Base-by-base conservation (phyloP, 1,140 invertebrate genomes). In the Orchestia grillus region DNA sequence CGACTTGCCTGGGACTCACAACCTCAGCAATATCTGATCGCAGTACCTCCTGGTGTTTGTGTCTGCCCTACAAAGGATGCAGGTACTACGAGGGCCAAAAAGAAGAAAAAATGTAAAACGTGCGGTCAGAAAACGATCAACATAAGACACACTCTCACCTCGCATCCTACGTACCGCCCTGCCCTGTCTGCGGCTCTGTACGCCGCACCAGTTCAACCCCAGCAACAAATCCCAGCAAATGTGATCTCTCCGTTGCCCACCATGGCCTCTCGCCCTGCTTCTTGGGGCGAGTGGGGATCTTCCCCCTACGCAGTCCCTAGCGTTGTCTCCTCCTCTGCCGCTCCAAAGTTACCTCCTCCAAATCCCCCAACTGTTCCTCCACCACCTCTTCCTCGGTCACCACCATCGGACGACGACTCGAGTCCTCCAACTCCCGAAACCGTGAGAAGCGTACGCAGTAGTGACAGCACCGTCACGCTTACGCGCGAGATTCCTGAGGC, bases 51-150 rank as follows among this genome's bases (percentile, higher is more conserved):
- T 15, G 92, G 92, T 87, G 96, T 97, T n/a, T 97, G 96, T 53
- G 87, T 47, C 28, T 96, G 96, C 96, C 77, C 96, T 96, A 90
- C 96, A 92, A 95, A 96, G 8, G 96, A 96, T 42, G 57, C 96
- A n/a, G 40, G 96, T 0, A 96, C 96, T 47, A 97, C 96, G 28
- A 97, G 90, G 91, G 95, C 96, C 42, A 96, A 96, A 47, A 97
- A 97, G 53, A 97, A 97, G 95, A 97, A 97, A 87, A 97, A 97
- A 95, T 97, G 96, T 91, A 97, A 97, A 91, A 96, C 95, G 44
- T 97, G 96, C 87, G 96, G 96, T 6, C 77, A 96, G n/a, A 97
- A 97, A 95, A 94, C 96, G 8, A 96, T 96, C n/a, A 94, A 94
- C 92, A 94, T 94, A 8, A 94, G 92, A n/a, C 92, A 94, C 44